Evolutionary conservation across 2,797 vertebrate species (phyloP).

Genomic region (Phaenicophaeus curvirostris): DNA sequence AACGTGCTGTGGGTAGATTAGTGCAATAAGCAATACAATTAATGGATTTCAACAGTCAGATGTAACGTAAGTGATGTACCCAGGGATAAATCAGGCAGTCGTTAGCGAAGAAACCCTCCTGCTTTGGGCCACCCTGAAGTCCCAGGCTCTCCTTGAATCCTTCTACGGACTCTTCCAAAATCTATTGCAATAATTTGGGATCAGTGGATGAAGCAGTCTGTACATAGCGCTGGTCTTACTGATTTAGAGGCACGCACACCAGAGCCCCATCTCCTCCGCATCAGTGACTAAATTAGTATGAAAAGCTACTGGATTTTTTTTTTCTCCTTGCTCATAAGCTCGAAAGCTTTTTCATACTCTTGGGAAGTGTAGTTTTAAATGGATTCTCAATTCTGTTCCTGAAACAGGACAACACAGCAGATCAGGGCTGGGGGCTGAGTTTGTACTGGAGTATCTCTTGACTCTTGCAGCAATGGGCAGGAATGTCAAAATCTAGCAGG

Average conservation of each 20-base stretch:
- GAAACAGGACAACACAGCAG: too few relatives aligned
- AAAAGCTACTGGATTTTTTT: background rate
- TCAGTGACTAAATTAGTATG: background rate
- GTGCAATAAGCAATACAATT: conserved; percentile 34
- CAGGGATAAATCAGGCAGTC: conserved; percentile 45
- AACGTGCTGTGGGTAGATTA: conserved; percentile 58
- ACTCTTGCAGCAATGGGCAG: background rate
- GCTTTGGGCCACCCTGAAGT: background rate
- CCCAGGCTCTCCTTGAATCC: background rate
- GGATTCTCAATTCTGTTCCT: background rate
- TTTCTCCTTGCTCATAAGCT: fast-evolving
- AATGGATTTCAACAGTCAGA: conserved; percentile 42
- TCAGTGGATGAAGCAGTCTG: background rate
- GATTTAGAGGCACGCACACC: too few relatives aligned
- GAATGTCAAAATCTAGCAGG: background rate
- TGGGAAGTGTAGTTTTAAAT: background rate
- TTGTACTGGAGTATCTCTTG: background rate
- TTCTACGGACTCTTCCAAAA: background rate
- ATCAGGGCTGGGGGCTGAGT: background rate
- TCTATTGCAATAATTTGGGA: background rate
- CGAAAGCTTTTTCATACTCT: fast-evolving
- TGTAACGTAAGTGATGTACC: background rate
- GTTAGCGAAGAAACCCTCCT: background rate
- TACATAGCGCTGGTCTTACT: background rate
- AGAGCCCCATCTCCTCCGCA: fast-evolving